Evolutionary conservation across 2,113 vertebrate genomes (phyloP).

Genomic region (Salvelinus sp.): DNA sequence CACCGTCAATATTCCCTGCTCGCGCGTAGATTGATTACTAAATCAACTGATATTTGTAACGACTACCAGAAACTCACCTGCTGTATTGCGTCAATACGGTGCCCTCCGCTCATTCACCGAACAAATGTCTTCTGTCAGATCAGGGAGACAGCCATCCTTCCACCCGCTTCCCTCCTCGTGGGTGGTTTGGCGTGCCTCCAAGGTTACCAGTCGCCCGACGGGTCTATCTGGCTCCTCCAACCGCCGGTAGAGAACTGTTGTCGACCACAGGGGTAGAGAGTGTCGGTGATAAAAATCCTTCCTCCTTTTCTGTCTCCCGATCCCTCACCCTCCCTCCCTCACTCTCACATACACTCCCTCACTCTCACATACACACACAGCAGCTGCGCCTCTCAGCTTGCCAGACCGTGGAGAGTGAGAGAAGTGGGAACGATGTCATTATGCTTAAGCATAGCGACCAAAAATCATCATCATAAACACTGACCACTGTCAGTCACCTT

Average conservation of each 20-base stretch:
- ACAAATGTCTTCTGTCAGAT: constrained; percentile 22
- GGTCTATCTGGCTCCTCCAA: background rate
- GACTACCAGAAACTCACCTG: constrained; percentile 40
- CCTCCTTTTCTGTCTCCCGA: background rate
- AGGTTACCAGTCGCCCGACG: background rate
- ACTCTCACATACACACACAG: background rate
- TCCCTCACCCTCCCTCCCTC: background rate
- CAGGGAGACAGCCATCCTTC: constrained; percentile 11
- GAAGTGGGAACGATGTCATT: background rate
- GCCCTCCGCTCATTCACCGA: constrained; percentile 39
- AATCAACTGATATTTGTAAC: background rate
- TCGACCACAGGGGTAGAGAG: background rate
- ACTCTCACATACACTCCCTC: constrained; percentile 1
- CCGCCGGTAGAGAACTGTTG: background rate
- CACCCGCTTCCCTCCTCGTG: background rate
- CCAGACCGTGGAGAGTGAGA: background rate
- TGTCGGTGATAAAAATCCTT: background rate
- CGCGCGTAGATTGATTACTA: background rate
- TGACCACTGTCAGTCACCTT: background rate
- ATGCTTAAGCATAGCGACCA: background rate
- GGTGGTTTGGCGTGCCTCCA: background rate
- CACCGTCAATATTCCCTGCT: background rate
- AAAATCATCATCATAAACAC: background rate
- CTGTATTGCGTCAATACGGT: constrained; percentile 23
- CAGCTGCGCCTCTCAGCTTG: background rate